A percentile compares a stretch with the other conserved stretches of the same genome.
Conservation (phyloP, 2,888 invertebrate genomes). For the Megastigmus dorsalis region DNA sequence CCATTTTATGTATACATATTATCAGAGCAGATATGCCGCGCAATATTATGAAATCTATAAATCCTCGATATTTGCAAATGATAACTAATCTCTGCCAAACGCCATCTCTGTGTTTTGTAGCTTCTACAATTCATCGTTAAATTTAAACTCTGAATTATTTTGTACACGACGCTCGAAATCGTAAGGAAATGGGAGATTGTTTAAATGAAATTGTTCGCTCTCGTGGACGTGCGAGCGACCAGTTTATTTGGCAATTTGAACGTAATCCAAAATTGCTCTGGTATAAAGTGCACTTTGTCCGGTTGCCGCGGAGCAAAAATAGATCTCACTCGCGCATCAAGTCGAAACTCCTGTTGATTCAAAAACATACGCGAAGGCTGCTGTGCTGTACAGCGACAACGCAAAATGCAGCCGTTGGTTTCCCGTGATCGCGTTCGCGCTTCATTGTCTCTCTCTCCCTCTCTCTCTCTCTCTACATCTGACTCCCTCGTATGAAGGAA, state of each 20-base stretch:
- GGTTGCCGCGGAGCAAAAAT: slow-evolving; percentile 11
- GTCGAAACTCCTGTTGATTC: slow-evolving; percentile 48
- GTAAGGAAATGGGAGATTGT: slow-evolving; percentile 21
- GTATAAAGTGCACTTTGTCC: slow-evolving; percentile 45
- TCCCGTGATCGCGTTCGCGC: not conserved
- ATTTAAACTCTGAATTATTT: slow-evolving; percentile 6
- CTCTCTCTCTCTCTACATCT: not conserved
- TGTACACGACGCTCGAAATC: not conserved
- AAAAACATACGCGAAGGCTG: slow-evolving; percentile 6
- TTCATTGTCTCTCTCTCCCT: not conserved
- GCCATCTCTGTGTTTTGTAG: no score
- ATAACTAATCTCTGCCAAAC: no score
- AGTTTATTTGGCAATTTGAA: slow-evolving; percentile 41
- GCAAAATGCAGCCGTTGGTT: slow-evolving; percentile 1
- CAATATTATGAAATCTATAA: no score
- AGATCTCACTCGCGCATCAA: slow-evolving; percentile 14
- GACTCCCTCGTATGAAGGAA: not conserved
- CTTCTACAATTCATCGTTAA: not conserved
- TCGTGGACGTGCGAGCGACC: no score
- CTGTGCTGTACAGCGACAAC: not conserved
- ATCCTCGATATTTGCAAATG: no score
- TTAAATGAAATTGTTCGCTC: slow-evolving; percentile 30
- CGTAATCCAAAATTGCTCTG: slow-evolving; percentile 38
- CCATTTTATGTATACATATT: no score
- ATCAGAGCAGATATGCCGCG: no score